A percentile compares a stretch with the other conserved stretches of the same genome.
Evolutionary conservation across 2,113 vertebrate species (phyloP).

Genomic region (Gobiocypris rarus): DNA sequence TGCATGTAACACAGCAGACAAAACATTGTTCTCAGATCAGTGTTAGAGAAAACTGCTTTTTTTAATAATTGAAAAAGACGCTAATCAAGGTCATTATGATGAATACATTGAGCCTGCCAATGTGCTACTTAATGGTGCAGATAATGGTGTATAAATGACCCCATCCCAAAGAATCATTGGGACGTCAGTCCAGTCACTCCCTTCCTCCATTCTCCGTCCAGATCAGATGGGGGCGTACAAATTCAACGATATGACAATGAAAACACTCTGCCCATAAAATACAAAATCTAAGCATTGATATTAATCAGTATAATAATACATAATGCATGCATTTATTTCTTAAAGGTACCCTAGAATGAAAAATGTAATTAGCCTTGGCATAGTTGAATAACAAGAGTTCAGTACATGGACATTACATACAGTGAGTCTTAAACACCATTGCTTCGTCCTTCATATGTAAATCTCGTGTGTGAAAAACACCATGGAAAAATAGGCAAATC

Average conservation of each 20-base stretch:
- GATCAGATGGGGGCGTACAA: background rate
- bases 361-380: too few species aligned
- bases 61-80: conserved; percentile 57
- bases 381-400: too few species aligned
- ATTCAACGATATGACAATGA: background rate
- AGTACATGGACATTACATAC: too few species aligned
- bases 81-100: conserved; percentile 67
- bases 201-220: background rate
- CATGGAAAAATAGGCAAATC: too few species aligned
- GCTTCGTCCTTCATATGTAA: too few species aligned
- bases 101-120: conserved; percentile 59
- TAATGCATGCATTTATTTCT: background rate
- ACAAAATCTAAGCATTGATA: background rate
- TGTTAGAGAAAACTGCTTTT: conserved; percentile 29
- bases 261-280: background rate
- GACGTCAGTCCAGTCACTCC: background rate
- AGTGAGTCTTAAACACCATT: too few species aligned
- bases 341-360: too few species aligned
- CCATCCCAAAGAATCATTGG: background rate
- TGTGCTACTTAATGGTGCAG: conserved; percentile 45
- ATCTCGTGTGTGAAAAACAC: too few species aligned
- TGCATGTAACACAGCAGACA: conserved; percentile 35
- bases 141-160: conserved; percentile 47
- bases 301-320: background rate
- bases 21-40: conserved; percentile 8